These are phyloP conservation scores for Archips crataeganus DNA, from an alignment of 2,888 invertebrate genomes.

Conservation along the genomic window DNA sequence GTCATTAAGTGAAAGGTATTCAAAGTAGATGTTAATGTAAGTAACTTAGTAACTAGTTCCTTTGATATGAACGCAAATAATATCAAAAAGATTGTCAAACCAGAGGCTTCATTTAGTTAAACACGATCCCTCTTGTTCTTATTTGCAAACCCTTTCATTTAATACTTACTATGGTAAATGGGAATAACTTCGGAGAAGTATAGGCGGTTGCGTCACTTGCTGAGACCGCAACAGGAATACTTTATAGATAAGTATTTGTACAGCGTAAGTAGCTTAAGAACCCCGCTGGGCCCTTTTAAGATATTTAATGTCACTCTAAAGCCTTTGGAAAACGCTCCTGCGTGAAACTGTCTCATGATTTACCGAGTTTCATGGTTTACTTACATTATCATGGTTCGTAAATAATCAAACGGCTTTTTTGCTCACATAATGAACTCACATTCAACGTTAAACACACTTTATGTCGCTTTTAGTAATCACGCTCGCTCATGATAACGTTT, in stretches of 20 bases:
- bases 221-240: conserved; percentile 46
- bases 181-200: conserved; percentile 30
- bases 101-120: conserved; percentile 11
- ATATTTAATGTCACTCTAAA: conserved; percentile 55
- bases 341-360: conserved; percentile 43
- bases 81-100: conserved; percentile 12
- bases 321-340: conserved; percentile 44
- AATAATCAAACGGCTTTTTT: conserved; percentile 12
- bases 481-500: not conserved
- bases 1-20: too few relatives aligned
- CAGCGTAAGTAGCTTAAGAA: conserved; percentile 47
- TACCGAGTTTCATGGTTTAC: conserved; percentile 16
- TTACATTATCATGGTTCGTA: conserved; percentile 14
- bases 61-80: conserved; percentile 3
- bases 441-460: not conserved
- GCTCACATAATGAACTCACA: not conserved
- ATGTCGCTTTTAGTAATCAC: not conserved
- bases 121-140: conserved; percentile 18
- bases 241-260: conserved; percentile 42
- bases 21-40: too few relatives aligned
- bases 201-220: conserved; percentile 29
- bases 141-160: conserved; percentile 18
- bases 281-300: conserved; percentile 52
- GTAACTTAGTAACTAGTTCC: not conserved
- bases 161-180: conserved; percentile 8